Evolutionary conservation across 2,797 vertebrate species (phyloP).

Genomic region (Amblyopsis hoosieri): DNA sequence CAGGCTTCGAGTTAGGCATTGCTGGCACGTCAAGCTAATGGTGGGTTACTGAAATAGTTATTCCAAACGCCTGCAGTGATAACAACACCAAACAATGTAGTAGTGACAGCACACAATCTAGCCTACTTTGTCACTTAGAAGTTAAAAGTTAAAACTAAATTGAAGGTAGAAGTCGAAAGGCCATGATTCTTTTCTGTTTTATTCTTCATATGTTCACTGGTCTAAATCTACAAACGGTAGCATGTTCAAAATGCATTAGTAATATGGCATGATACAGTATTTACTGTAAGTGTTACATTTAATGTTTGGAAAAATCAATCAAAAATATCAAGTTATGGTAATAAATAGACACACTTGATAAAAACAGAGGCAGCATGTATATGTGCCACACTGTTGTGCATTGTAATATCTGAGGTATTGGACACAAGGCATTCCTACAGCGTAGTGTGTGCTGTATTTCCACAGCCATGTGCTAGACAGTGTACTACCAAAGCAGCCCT

Average conservation of each 20-base stretch:
- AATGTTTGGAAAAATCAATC: no score
- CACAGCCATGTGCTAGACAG: slow-evolving; percentile 20
- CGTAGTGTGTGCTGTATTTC: slow-evolving; percentile 2
- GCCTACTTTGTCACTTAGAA: not conserved
- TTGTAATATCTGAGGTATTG: no score
- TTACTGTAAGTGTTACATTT: no score
- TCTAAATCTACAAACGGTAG: no score
- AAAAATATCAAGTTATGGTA: no score
- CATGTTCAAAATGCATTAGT: not conserved
- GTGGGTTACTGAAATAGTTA: slow-evolving; percentile 72
- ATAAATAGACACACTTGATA: not conserved
- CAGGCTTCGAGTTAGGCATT: slow-evolving; percentile 5
- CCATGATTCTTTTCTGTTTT: no score
- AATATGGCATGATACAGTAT: no score
- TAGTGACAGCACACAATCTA: not conserved
- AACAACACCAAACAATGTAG: slow-evolving; percentile 27
- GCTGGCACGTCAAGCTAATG: not conserved
- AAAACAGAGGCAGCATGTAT: not conserved
- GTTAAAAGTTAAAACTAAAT: no score
- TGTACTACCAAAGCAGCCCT: slow-evolving; percentile 20
- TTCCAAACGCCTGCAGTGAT: slow-evolving; percentile 59
- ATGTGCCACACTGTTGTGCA: not conserved
- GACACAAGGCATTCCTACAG: not conserved
- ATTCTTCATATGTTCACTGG: no score
- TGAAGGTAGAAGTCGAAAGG: no score